Base-by-base conservation (phyloP, 2,888 invertebrate species). In the Notocelia uddmanniana region DNA sequence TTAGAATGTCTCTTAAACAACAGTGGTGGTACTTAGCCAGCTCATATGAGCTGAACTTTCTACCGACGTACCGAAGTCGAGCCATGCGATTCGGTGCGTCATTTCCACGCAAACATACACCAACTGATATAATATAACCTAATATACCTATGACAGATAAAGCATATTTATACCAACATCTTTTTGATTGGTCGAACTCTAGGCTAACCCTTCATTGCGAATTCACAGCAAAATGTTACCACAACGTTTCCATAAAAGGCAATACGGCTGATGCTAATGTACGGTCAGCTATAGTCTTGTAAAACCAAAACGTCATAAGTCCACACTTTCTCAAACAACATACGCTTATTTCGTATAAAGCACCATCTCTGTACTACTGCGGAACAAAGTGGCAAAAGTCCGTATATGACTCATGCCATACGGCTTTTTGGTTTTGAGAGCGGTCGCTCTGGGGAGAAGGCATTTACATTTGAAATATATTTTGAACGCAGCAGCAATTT, bases 181-280 rank as follows among this genome's bases (percentile, higher is more conserved):
- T 45, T 45, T 45, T 13, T n/a, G n/a, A n/a, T 45, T 45, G n/a
- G 45, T n/a, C 6, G 0, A 37, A 45, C 5, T 34, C 34, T 58
- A 37, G n/a, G n/a, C 18, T 37, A 64, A 64, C 34, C 64, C 52
- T 54, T 64, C 52, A 64, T 64, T 54, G 52, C 64, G 52, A 54
- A 64, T 64, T 54, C 64, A n/a, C 63, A 52, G 18, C 50, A 21
- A 34, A 31, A 52, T 54, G 64, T 23, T 64, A 19, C 63, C 63
- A 52, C 62, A 63, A 48, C 18, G 50, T 21, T 55, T 64, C 26
- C 63, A 64, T 52, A 52, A 60, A 64, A 63, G 52, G 63, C 52
- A 50, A 50, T 52, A 63, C 3, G 52, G 63, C 21, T 34, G 31
- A 54, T 64, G 64, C 64, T 64, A 64, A 64, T 64, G 34, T 34